Evolutionary conservation across 1,140 invertebrate species (phyloP), one percentile per base, ranked within the genome.

Genomic region (Diabrotica undecimpunctata): DNA sequence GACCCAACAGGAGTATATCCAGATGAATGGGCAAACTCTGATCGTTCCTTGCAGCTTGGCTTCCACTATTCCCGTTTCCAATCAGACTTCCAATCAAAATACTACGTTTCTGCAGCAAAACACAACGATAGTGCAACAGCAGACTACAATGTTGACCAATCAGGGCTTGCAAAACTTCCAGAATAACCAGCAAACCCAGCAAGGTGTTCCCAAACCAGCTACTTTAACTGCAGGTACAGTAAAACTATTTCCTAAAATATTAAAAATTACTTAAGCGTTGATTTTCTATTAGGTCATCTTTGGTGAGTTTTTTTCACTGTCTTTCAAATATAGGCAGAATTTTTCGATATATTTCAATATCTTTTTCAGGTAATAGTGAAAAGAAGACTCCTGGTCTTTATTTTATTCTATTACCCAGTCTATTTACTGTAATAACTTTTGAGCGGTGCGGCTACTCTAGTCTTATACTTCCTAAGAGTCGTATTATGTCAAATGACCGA

Each of bases 1-100:
- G 64, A 81, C 83, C 0, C 86, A 88, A 70, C 87, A 88, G 72
- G 88, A 90, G 61, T 90, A 86, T 72, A 87, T 90, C 10, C 88
- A 89, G 66, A 84, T 84, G 13, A 72, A 70, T 83, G 80, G 85
- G 52, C 86, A 86, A 73, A 89, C 90, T 0, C 77, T 91, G 35
- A 90, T 92, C 87, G 88, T 92, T 5, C 87, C 90, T 9, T 84
- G 90, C 54, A 86, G 86, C 6, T 88, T 89, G 0, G 83, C 86
- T 36, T 84, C 84, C 60, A 83, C 81, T 57, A 84, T 86, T 3
- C 81, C 85, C 1, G 81, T 83, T 0, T 81, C 81, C 14, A 88
- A 85, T 74, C 84, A 89, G 67, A 46, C 41, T 10, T 46, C 41
- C 8, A 46, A 46, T 46, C 85, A 87, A 61, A 90, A 90, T 65